Evolutionary conservation across 1,140 invertebrate species (phyloP), one percentile per base, ranked within the genome.

Genomic region (Halictus rubicundus): DNA sequence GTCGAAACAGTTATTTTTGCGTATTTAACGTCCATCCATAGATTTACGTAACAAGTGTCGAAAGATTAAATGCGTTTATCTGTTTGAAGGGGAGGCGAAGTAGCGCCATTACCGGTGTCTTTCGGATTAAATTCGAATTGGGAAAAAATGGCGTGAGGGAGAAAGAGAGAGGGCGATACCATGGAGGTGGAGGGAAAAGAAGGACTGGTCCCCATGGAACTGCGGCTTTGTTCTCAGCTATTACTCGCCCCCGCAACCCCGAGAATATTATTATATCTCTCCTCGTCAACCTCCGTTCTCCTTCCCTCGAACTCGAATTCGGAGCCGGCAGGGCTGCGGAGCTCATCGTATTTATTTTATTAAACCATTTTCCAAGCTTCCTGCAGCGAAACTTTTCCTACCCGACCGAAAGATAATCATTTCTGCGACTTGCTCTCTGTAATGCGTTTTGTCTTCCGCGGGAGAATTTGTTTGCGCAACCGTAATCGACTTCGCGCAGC

Each of bases 191-290:
- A 66, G 86, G 66, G 66, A 52, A 59, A 80, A 75, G 83, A 82
- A 84, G 84, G 84, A 79, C 80, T 21, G 80, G 87, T 93, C 92
- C 86, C 90, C 69, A 71, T 91, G 90, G 92, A 92, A 89, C 89
- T 89, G 86, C 86, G 92, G 92, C 92, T 93, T 93, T 93, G 92
- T 93, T 93, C 92, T 89, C 89, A 90, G 92, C 92, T 93, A 93
- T 93, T 93, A 93, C 91, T 91, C 92, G 88, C 89, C 88, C 90
- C 88, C 89, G 87, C 85, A 91, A 91, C 91, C 92, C 91, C 91
- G 87, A 92, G 89, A 90, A 92, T 93, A 92, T 93, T 93, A 93
- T 93, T 93, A 93, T 93, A 93, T 92, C 91, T 92, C 85, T 77
- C 89, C 87, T 89, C 91, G 91, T 89, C 88, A 73, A 32, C 74